These are phyloP conservation scores for Patiria miniata DNA, from an alignment of 35 echinoderm and acorn worm species.

Conservation along the genomic window DNA sequence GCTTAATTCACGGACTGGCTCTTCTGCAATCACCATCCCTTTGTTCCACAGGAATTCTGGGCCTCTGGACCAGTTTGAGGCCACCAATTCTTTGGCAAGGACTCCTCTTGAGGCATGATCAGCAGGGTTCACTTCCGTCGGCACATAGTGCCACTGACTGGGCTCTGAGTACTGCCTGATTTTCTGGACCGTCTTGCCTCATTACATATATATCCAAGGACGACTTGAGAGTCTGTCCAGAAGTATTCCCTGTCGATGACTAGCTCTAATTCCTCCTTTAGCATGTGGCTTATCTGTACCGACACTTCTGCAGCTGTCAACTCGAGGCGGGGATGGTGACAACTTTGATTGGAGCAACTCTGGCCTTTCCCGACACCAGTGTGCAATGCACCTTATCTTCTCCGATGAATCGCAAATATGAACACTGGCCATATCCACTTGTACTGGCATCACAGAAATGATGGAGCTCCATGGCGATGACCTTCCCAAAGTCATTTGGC, in stretches of 20 bases:
- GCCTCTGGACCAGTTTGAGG: constrained; percentile 42
- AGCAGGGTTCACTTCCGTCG: constrained; percentile 50
- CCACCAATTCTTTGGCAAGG: constrained; percentile 6
- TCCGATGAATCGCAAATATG: no score
- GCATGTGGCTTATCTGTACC: constrained; percentile 23
- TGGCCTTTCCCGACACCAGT: constrained; percentile 45
- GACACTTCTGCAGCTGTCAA: constrained; percentile 46
- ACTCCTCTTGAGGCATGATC: constrained; percentile 68
- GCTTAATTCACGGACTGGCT: not conserved
- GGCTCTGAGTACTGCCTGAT: constrained; percentile 50
- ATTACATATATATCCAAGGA: constrained; percentile 66
- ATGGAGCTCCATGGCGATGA: constrained; percentile 56
- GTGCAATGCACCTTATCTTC: constrained; percentile 27
- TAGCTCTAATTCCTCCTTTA: constrained; percentile 36
- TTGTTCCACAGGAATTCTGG: constrained; percentile 51
- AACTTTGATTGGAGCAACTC: constrained; percentile 36
- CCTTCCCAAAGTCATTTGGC: constrained; percentile 54
- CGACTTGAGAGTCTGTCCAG: constrained; percentile 75
- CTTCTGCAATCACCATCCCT: not conserved
- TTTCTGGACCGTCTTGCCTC: constrained; percentile 11
- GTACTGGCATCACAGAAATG: constrained; percentile 55
- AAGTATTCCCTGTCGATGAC: constrained; percentile 27
- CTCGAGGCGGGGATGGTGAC: constrained; percentile 72
- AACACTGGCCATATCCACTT: constrained; percentile 56
- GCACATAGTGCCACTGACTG: constrained; percentile 54